Evolutionary conservation across 2,888 invertebrate species (phyloP).

Genomic region (Eucera pruinosa): DNA sequence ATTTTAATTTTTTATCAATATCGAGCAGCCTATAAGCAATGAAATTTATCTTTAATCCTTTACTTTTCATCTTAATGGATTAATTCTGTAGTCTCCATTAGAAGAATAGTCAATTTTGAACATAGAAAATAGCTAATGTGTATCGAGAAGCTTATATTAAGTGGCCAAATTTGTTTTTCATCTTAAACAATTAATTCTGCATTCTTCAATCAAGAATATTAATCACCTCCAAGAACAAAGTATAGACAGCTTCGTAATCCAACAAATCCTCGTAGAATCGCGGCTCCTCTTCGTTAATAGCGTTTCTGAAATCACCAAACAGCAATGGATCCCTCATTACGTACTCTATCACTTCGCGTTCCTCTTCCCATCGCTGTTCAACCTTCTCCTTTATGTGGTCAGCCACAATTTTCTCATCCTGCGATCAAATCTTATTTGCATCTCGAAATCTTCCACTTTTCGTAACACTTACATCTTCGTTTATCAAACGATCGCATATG

Average conservation of each 20-base stretch:
- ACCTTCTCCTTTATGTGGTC: constrained; percentile 87
- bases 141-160: no score
- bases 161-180: no score
- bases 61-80: no score
- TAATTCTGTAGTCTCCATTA: no score
- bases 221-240: constrained; percentile 92
- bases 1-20: no score
- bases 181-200: no score
- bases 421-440: constrained; percentile 13
- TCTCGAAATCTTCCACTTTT: neutral
- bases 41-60: no score
- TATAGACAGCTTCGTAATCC: constrained; percentile 95
- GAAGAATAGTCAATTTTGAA: no score
- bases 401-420: constrained; percentile 89
- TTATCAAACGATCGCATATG: constrained; percentile 94
- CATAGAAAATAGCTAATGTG: no score
- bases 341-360: constrained; percentile 87
- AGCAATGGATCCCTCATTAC: constrained; percentile 92
- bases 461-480: constrained; percentile 85
- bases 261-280: constrained; percentile 95
- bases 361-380: constrained; percentile 85
- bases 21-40: no score
- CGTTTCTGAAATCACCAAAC: constrained; percentile 95
- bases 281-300: constrained; percentile 91
- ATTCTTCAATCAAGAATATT: no score